These are phyloP conservation scores for Galerucella pusilla DNA, from an alignment of 2,888 invertebrate genomes.

Conservation along the genomic window DNA sequence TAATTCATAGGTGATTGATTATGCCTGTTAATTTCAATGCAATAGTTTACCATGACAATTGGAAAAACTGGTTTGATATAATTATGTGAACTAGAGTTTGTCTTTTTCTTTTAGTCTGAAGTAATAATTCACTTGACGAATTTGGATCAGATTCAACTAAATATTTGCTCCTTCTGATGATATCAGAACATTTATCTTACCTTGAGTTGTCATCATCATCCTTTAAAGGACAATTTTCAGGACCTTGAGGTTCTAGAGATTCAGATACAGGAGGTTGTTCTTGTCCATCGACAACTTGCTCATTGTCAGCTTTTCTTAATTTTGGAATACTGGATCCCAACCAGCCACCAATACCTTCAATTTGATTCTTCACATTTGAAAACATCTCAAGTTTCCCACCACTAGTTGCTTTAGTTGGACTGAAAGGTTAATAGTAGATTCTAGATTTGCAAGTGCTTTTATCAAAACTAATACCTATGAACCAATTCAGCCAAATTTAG, in stretches of 20 bases:
- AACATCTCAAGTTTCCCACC: slow-evolving; percentile 80
- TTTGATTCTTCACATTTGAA: slow-evolving; percentile 86
- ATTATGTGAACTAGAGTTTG: too few relatives aligned
- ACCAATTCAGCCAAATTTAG: neutral
- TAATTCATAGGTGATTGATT: too few relatives aligned
- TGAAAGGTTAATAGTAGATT: slow-evolving; percentile 57
- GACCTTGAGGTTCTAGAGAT: slow-evolving; percentile 64
- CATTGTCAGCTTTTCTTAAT: slow-evolving; percentile 74
- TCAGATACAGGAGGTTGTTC: slow-evolving; percentile 57
- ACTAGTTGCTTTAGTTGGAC: slow-evolving; percentile 73
- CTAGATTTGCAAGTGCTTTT: slow-evolving; percentile 5
- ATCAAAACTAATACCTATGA: neutral
- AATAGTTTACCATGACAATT: too few relatives aligned
- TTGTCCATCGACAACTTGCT: slow-evolving; percentile 58
- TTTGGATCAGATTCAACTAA: neutral
- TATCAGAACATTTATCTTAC: slow-evolving; percentile 64
- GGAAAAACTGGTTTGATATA: too few relatives aligned
- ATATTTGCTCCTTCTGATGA: slow-evolving; percentile 18
- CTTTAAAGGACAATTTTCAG: slow-evolving; percentile 62
- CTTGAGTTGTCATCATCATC: slow-evolving; percentile 92
- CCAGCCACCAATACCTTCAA: slow-evolving; percentile 86
- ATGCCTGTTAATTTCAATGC: too few relatives aligned
- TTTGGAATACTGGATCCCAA: slow-evolving; percentile 80
- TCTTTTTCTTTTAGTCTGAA: too few relatives aligned
- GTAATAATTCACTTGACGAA: neutral